phyloP scores from a whole-genome alignment of 2,113 vertebrate species.

The Coptodon bakossiorum region DNA sequence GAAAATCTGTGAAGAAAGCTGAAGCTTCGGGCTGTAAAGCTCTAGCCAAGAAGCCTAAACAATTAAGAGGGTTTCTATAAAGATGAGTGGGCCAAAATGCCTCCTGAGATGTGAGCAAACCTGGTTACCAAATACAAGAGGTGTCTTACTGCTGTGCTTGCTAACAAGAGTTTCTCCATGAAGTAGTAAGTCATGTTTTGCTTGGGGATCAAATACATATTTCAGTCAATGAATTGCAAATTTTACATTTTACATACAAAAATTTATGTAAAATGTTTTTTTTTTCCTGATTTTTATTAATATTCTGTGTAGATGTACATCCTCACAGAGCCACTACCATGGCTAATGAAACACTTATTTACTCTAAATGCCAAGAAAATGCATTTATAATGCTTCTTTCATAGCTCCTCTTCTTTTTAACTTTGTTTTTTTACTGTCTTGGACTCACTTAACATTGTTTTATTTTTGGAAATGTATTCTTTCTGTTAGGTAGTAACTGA shows the following conservation, averaged over 20 bases:
- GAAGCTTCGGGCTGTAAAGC: neutral
- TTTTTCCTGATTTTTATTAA: neutral
- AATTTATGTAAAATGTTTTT: neutral
- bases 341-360: neutral
- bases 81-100: neutral
- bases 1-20: neutral
- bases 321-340: neutral
- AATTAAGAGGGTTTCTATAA: neutral
- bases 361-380: neutral
- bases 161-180: neutral
- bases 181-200: neutral
- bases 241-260: no score
- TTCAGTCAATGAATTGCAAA: neutral
- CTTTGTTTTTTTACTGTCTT: neutral
- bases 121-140: neutral
- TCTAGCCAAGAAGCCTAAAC: neutral
- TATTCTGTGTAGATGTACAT: neutral
- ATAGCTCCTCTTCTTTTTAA: neutral
- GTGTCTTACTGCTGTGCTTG: neutral
- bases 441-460: neutral
- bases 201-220: neutral
- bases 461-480: neutral
- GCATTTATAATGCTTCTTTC: neutral
- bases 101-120: neutral
- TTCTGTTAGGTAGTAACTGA: neutral